Conservation (phyloP, 2,888 invertebrate genomes). For the Hartigia nigra region DNA sequence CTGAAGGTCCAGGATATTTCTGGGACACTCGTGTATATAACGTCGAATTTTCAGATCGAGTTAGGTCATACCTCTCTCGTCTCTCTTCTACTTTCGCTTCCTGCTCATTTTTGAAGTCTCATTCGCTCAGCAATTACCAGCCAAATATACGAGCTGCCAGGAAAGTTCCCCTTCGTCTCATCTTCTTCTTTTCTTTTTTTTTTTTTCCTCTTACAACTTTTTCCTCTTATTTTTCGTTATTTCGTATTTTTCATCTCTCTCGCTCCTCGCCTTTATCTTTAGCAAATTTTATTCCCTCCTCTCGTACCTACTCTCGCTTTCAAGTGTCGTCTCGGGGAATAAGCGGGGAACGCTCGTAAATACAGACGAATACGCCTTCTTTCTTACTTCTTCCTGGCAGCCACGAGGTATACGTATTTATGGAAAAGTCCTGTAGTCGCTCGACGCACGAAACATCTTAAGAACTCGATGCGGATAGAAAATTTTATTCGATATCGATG, state of each 20-base stretch:
- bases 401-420: neutral
- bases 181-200: neutral
- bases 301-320: neutral
- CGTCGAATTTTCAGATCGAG: neutral
- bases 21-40: neutral
- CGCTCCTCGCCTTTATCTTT: neutral
- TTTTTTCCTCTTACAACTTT: neutral
- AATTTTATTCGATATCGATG: neutral
- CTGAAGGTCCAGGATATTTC: too few species aligned
- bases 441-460: neutral
- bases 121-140: neutral
- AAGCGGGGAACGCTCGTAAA: neutral
- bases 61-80: neutral
- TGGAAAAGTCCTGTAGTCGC: neutral
- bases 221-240: neutral
- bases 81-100: neutral
- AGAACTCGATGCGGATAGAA: neutral
- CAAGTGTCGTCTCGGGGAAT: neutral
- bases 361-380: neutral
- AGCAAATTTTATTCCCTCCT: neutral
- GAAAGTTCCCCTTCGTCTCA: neutral
- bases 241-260: neutral
- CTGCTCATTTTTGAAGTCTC: neutral
- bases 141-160: neutral
- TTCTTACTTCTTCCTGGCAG: neutral